phyloP scores from a whole-genome alignment of 2,113 vertebrate genomes.

The Podilymbus podiceps region DNA sequence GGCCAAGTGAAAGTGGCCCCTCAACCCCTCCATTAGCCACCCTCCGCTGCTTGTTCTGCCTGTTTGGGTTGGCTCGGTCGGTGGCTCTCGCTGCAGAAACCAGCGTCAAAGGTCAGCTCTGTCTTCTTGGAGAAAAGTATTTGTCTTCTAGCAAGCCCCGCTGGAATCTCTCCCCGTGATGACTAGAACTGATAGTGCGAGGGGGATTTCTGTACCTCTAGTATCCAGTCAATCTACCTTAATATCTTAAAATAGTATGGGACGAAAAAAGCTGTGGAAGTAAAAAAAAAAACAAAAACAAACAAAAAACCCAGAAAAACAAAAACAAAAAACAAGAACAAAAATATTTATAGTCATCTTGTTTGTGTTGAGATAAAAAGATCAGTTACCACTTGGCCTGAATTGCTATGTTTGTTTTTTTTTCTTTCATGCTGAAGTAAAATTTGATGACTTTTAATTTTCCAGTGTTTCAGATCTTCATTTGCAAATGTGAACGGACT shows the following conservation, averaged over 20 bases:
- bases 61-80: background rate
- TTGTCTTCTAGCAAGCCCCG: background rate
- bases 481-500: background rate
- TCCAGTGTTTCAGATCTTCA: background rate
- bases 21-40: background rate
- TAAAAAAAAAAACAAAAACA: no score
- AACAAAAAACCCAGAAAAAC: no score
- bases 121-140: background rate
- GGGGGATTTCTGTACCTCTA: background rate
- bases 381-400: background rate
- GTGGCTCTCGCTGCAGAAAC: background rate
- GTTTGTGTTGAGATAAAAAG: background rate
- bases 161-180: background rate
- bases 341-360: background rate
- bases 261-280: background rate
- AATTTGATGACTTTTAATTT: background rate
- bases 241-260: background rate
- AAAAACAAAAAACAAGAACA: no score
- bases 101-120: background rate
- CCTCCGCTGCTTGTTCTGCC: background rate
- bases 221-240: background rate
- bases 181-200: background rate
- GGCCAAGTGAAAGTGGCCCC: background rate
- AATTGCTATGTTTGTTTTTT: background rate
- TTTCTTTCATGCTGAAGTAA: background rate